Evolutionary conservation across 2,888 invertebrate species (phyloP).

Genomic region (Micropterix aruncella): DNA sequence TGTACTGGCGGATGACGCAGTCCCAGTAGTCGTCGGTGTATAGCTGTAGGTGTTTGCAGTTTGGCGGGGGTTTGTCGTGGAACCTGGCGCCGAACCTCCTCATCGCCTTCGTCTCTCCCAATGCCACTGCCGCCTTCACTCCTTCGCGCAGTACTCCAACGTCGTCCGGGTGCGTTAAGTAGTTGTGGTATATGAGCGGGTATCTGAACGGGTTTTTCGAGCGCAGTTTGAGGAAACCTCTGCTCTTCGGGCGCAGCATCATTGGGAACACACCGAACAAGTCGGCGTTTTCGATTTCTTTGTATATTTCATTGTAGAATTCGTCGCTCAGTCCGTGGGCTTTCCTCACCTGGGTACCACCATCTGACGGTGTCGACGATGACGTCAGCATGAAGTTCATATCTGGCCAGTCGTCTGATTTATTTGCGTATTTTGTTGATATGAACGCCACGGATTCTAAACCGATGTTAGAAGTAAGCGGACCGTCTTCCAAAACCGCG

Average conservation of each 20-base stretch:
- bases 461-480: conserved; percentile 74
- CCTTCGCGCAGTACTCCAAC: conserved; percentile 73
- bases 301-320: conserved; percentile 64
- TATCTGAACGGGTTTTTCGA: conserved; percentile 60
- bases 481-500: conserved; percentile 75
- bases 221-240: conserved; percentile 63
- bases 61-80: conserved; percentile 60
- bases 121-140: conserved; percentile 70
- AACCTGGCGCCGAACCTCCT: conserved; percentile 66
- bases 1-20: conserved; percentile 69
- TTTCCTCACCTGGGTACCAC: conserved; percentile 64
- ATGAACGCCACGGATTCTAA: conserved; percentile 82
- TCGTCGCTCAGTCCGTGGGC: conserved; percentile 74
- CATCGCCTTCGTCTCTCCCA: conserved; percentile 66
- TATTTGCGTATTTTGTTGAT: conserved; percentile 77
- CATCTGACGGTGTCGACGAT: conserved; percentile 68
- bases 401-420: conserved; percentile 81
- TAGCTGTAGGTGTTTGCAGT: conserved; percentile 63
- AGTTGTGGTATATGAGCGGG: conserved; percentile 84
- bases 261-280: conserved; percentile 76
- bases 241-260: conserved; percentile 79
- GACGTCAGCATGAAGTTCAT: conserved; percentile 85
- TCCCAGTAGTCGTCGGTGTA: conserved; percentile 83
- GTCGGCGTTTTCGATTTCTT: conserved; percentile 57
- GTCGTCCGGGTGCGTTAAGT: conserved; percentile 77